phyloP scores from a whole-genome alignment of 2,797 vertebrate genomes.

The Heliangelus exortis region DNA sequence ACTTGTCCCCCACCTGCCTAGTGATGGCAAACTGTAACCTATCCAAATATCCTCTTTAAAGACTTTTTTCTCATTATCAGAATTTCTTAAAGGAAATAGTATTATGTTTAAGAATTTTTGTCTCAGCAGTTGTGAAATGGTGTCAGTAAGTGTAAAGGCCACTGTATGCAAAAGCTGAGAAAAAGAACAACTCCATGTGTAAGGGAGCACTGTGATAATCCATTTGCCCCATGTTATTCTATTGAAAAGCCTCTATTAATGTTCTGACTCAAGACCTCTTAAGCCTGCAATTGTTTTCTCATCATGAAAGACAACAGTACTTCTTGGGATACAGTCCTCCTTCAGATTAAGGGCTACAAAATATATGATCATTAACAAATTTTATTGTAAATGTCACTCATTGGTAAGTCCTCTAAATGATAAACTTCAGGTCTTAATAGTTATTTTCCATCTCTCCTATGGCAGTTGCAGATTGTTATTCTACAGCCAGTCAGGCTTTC shows the following conservation, averaged over 20 bases:
- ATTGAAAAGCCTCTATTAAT: background rate
- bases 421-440: background rate
- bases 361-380: background rate
- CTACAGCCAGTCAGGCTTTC: background rate
- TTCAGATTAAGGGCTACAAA: background rate
- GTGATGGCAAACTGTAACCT: rapidly evolving
- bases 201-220: background rate
- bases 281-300: background rate
- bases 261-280: background rate
- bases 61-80: background rate
- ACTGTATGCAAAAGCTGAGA: background rate
- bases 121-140: background rate
- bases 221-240: background rate
- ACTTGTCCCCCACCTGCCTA: background rate
- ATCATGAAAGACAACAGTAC: background rate
- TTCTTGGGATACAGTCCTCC: background rate
- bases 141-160: background rate
- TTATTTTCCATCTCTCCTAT: background rate
- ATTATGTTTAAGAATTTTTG: background rate
- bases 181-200: background rate
- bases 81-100: background rate
- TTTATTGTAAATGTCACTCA: background rate
- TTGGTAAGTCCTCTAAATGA: background rate
- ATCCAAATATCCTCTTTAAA: background rate
- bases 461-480: background rate